Base-by-base conservation (phyloP, 2,797 vertebrate genomes). In the Sebastes vulpes region DNA sequence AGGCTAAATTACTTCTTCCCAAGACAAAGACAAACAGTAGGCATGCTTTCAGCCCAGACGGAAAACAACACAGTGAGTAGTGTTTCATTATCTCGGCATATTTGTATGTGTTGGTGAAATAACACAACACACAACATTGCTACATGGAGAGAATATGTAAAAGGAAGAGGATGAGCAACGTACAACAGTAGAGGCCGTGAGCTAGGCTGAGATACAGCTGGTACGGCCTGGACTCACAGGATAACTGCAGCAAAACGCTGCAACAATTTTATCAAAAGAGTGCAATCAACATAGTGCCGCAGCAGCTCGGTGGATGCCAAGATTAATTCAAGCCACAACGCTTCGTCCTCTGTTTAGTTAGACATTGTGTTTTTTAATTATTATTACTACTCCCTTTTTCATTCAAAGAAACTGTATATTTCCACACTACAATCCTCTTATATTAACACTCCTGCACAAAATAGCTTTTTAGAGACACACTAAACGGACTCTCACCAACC, bases 1-100 rank as follows among this genome's bases (percentile, higher is more conserved):
- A 72, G 71, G 77, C 69, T 73, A 75, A 84, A 87, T 90, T 75
- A 57, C 31, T 50, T 85, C 42, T 65, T 20, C 48, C 54, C 61
- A 69, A 57, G 56, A 72, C 61, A 81, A 82, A 86, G 48, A 84
- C 61, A 79, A 78, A 82, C 71, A 82, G 35, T 21, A 4, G 7
- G 14, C 32, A 8, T 60, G 25, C 28, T 67, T 53, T 75, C 3
- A 0, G 63, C 66, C 64, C 54, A 75, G 64, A 75, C 31, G 25
- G 46, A 32, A 59, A 72, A 75, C 73, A 69, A 60, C 16, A 64
- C 1, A n/a, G 21, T 31, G 48, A 11, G 23, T 61, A 28, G 25
- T 58, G 32, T 60, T 78, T 81, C 6, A 72, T 31, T 59, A 56
- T 76, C 69, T 73, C 52, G 23, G 21, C 38, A 56, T 61, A 42